These are phyloP conservation scores for Pristionchus japonicus DNA, from an alignment of 2,888 invertebrate genomes.

Conservation along the genomic window DNA sequence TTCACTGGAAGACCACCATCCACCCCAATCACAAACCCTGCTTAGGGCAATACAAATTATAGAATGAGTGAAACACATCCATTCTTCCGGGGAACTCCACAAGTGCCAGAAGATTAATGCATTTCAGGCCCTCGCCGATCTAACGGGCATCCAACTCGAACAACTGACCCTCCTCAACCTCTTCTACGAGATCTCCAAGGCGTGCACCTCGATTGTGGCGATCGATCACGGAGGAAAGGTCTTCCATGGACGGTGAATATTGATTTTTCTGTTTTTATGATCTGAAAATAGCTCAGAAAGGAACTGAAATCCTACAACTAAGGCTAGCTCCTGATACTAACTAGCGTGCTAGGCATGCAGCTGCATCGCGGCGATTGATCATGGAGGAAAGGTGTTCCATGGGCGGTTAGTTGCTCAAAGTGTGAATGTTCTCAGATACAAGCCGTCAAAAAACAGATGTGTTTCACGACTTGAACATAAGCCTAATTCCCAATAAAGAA, in stretches of 20 bases:
- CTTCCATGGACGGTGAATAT: slow-evolving; percentile 77
- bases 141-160: slow-evolving; percentile 68
- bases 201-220: slow-evolving; percentile 79
- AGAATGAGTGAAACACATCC: too few species aligned
- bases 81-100: too few species aligned
- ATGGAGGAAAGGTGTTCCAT: slow-evolving; percentile 77
- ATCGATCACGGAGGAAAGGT: slow-evolving; percentile 76
- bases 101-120: too few species aligned
- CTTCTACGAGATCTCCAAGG: slow-evolving; percentile 79
- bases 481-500: too few species aligned
- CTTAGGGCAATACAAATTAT: background rate
- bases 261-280: too few species aligned
- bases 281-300: too few species aligned
- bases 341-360: too few species aligned
- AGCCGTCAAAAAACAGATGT: too few species aligned
- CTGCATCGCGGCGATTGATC: slow-evolving; percentile 77
- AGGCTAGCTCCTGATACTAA: too few species aligned
- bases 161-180: slow-evolving; percentile 79
- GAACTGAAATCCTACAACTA: too few species aligned
- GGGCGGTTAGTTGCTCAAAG: slow-evolving; percentile 72
- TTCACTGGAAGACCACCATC: background rate
- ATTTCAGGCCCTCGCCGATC: slow-evolving; percentile 52
- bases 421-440: too few species aligned
- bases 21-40: background rate
- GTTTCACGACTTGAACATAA: too few species aligned